phyloP scores from a whole-genome alignment of 2,113 vertebrate species.

The Eulemur macaco region DNA sequence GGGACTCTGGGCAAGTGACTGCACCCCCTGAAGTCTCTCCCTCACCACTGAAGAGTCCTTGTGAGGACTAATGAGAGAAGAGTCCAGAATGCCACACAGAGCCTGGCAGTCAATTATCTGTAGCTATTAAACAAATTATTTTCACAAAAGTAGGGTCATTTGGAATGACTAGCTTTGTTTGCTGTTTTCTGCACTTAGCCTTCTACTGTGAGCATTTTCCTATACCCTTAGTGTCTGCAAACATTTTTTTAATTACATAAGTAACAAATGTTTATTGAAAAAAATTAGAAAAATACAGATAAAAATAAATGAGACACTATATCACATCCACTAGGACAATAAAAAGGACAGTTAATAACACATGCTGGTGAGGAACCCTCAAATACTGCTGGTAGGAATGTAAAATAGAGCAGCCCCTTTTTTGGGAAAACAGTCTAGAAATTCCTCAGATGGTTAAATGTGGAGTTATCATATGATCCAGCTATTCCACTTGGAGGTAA shows the following conservation, averaged over 20 bases:
- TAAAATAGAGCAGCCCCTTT: background rate
- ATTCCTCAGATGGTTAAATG: background rate
- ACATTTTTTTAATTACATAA: background rate
- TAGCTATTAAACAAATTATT: background rate
- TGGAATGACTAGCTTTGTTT: background rate
- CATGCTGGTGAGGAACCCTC: background rate
- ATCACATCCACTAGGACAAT: background rate
- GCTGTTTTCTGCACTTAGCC: background rate
- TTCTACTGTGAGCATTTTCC: background rate
- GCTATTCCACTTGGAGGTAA: background rate
- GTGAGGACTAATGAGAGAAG: background rate
- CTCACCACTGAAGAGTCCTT: background rate
- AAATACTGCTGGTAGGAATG: background rate
- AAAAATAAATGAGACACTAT: background rate
- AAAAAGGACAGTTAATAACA: background rate
- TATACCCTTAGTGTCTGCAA: background rate
- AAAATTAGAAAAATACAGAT: conserved; percentile 25
- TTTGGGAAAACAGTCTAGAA: background rate
- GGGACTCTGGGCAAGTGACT: background rate
- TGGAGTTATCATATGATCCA: background rate
- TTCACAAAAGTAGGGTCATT: background rate
- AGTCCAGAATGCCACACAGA: background rate
- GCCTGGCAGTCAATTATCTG: background rate
- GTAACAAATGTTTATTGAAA: background rate
- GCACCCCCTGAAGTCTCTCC: background rate